A percentile compares a stretch with the other conserved stretches of the same genome.
Conservation (phyloP, 2,888 invertebrate species). For the Prenolepis imparis region DNA sequence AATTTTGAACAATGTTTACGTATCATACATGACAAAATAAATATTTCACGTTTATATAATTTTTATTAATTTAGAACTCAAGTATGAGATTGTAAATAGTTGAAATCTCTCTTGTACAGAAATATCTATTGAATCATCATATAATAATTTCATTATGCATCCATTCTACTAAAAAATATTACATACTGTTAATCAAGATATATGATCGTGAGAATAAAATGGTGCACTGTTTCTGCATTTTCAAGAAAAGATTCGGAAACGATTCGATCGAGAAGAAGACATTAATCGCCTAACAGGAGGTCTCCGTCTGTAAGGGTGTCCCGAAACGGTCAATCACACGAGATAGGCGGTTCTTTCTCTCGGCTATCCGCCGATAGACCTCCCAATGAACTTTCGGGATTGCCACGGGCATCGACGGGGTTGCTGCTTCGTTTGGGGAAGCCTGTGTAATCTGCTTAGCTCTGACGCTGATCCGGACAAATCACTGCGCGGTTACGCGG, state of each 20-base stretch:
- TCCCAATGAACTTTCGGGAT: conserved; percentile 69
- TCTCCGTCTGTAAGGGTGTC: conserved; percentile 32
- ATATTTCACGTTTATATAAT: not conserved
- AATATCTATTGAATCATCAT: not conserved
- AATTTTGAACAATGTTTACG: conserved; percentile 19
- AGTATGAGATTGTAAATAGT: not conserved
- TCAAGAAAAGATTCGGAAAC: conserved; percentile 18
- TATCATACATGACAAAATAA: not conserved
- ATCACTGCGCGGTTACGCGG: conserved; percentile 86
- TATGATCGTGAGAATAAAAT: not conserved
- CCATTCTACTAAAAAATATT: not conserved
- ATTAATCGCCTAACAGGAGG: conserved; percentile 29
- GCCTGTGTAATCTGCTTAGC: conserved; percentile 88
- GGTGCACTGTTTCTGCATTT: not conserved
- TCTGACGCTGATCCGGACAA: conserved; percentile 89
- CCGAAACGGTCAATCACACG: conserved; percentile 50
- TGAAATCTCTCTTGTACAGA: not conserved
- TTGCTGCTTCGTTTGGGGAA: conserved; percentile 78
- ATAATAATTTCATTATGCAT: not conserved
- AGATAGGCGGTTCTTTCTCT: conserved; percentile 49
- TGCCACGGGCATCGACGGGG: conserved; percentile 69
- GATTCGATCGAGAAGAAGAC: not conserved
- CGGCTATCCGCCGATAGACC: conserved; percentile 60
- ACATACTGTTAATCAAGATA: conserved; percentile 1
- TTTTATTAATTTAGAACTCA: not conserved